Base-by-base conservation (phyloP, 2,113 vertebrate genomes). In the Cryptomyrus ogoouensis region DNA sequence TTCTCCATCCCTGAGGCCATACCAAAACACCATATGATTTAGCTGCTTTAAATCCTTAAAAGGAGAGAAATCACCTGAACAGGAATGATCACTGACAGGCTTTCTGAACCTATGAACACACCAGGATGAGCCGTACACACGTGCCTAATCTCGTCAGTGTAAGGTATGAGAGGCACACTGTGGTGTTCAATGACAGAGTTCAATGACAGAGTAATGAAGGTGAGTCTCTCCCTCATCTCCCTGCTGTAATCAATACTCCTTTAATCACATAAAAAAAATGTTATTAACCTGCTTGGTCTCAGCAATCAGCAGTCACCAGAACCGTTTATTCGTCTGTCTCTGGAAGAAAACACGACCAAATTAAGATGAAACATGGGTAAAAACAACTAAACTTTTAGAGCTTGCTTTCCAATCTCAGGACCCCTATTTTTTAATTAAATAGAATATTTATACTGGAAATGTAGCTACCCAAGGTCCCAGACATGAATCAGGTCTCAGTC, bases 181-280 rank as follows among this genome's bases (percentile, higher is more conserved):
- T 24, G 19, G 83, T n/a, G n/a, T 46, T 24, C 24, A 12, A n/a
- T 10, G 83, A 39, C 24, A 31, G n/a, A 70, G n/a, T 70, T 70
- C 86, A 88, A 27, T 58, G 35, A 56, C 86, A 88, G 31, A 46
- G 62, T 31, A 50, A 89, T 89, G n/a, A 89, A 77, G 39, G 66
- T 31, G 24, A 47, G 13, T 13, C 62, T 47, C 44, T 31, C n/a
- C 46, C 66, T 77, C 9, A 58, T 42, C 88, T 83, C 46, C 47
- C 66, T 80, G 49, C 49, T 27, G 62, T 8, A 80, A 83, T 53
- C 31, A 21, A 52, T 49, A 89, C n/a, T 35, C 42, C 74, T 50
- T 52, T 46, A 24, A 70, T 70, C 74, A 42, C 3, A 83, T 9
- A 53, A 31, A 89, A 35, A 35, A 47, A 74, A 70, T 17, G 49